phyloP scores from a whole-genome alignment of 2,113 vertebrate genomes.

The Ophiodon elongatus region DNA sequence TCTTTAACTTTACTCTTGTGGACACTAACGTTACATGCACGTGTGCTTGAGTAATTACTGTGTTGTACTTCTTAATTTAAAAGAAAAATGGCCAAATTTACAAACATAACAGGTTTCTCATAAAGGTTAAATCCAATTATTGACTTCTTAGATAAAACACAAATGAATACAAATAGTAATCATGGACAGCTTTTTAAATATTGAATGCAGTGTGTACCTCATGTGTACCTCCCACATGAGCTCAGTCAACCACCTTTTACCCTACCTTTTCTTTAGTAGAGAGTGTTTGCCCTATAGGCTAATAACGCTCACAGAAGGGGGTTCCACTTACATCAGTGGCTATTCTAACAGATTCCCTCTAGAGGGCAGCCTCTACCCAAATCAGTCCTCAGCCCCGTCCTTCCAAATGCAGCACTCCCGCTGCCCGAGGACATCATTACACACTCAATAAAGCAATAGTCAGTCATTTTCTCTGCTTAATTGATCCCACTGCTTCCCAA shows the following conservation, averaged over 20 bases:
- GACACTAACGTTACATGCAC: no score
- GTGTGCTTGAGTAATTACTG: neutral
- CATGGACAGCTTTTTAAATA: neutral
- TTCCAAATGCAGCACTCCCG: slow-evolving; percentile 21
- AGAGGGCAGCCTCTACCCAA: slow-evolving; percentile 68
- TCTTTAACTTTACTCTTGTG: no score
- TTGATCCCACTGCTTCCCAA: slow-evolving; percentile 76
- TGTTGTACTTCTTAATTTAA: neutral
- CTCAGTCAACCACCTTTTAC: neutral
- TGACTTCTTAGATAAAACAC: neutral
- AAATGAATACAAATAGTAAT: neutral
- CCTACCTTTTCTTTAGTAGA: neutral
- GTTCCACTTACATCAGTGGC: neutral
- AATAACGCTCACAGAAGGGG: neutral
- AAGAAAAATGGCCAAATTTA: neutral
- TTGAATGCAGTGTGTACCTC: no score
- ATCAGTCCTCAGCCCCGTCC: neutral
- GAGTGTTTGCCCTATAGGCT: neutral
- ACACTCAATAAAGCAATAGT: slow-evolving; percentile 83
- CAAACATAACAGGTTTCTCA: neutral
- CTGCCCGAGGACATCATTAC: slow-evolving; percentile 75
- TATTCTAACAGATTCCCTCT: slow-evolving; percentile 20
- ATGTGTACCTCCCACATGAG: neutral
- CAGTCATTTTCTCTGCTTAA: slow-evolving; percentile 80
- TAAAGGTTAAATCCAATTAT: neutral